A percentile compares a stretch with the other conserved stretches of the same genome.
Conservation (phyloP, 1,140 invertebrate genomes). For the Penaeus vannamei region DNA sequence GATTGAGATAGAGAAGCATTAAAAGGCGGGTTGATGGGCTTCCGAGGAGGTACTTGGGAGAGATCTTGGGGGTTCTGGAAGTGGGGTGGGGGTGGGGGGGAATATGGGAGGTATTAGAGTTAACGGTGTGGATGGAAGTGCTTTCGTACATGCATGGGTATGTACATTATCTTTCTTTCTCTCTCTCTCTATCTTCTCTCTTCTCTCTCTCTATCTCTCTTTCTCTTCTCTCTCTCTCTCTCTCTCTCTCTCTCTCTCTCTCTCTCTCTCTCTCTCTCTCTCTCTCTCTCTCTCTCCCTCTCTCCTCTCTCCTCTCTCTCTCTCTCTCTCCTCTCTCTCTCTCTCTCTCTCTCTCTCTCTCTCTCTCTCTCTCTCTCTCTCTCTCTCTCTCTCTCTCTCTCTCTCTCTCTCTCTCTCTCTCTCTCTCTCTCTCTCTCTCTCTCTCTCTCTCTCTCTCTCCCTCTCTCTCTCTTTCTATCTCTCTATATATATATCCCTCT, state of each 20-base stretch:
- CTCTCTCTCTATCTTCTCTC: background rate
- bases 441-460: background rate
- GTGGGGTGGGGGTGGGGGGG: no score
- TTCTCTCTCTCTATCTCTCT: no score
- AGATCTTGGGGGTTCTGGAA: background rate
- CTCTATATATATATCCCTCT: background rate
- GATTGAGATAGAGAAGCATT: background rate
- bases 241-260: slow-evolving; percentile 23
- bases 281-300: slow-evolving; percentile 22
- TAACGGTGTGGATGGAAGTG: no score
- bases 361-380: slow-evolving; percentile 32
- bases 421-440: background rate
- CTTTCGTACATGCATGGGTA: background rate
- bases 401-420: slow-evolving; percentile 29
- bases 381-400: background rate
- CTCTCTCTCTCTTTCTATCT: no score
- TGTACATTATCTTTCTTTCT: background rate
- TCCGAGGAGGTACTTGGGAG: no score
- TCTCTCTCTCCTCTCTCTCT: background rate
- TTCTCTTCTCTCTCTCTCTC: slow-evolving; percentile 28
- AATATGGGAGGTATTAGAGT: no score
- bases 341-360: background rate
- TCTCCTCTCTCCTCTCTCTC: slow-evolving; percentile 26
- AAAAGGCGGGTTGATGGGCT: background rate
- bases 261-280: slow-evolving; percentile 14